Conservation (phyloP, 2,888 invertebrate genomes). For the Plebejus melissa region DNA sequence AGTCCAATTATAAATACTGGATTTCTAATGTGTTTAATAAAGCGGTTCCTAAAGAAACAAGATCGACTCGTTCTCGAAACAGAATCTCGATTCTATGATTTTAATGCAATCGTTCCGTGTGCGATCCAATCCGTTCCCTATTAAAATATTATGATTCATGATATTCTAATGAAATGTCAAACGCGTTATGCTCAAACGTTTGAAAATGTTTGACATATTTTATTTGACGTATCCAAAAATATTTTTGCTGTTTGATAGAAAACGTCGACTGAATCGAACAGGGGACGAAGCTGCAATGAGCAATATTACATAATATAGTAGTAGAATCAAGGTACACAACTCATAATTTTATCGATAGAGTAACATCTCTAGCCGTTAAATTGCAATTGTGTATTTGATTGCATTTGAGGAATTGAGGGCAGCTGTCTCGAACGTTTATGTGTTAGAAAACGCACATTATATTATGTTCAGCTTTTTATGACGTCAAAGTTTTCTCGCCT, state of each 20-base stretch:
- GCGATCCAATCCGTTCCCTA: too few species aligned
- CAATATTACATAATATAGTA: not conserved
- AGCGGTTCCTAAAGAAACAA: not conserved
- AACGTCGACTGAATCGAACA: not conserved
- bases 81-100: not conserved
- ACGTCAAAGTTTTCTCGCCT: conserved; percentile 12
- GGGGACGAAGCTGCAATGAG: not conserved
- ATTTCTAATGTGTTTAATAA: conserved; percentile 7
- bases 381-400: conserved; percentile 30
- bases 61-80: conserved; percentile 17
- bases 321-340: not conserved
- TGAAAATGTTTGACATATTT: too few species aligned
- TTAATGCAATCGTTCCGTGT: not conserved
- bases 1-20: conserved; percentile 23
- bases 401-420: conserved; percentile 29
- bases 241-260: too few species aligned
- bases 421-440: conserved; percentile 21
- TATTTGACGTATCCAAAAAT: too few species aligned
- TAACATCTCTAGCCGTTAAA: conserved; percentile 29
- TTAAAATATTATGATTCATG: too few species aligned
- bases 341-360: conserved; percentile 29
- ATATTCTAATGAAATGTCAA: too few species aligned
- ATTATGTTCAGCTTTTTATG: conserved; percentile 24
- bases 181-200: too few species aligned
- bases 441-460: conserved; percentile 20